Conservation (phyloP, 2,797 vertebrate genomes). For the Eulemur coronatus region DNA sequence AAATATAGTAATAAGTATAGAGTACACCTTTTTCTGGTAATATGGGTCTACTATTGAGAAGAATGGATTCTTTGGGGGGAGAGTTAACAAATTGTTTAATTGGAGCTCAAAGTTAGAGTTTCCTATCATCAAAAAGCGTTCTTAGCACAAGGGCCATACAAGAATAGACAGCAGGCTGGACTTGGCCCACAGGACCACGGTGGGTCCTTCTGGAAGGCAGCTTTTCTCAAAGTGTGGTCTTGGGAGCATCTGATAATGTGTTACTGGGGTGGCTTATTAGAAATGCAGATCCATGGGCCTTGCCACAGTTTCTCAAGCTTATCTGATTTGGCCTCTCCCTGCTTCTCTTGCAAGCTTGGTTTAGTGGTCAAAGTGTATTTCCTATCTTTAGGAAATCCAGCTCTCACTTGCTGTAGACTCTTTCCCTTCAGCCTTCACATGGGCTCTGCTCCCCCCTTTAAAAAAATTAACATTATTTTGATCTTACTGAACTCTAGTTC, state of each 20-base stretch:
- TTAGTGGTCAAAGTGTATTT: not conserved
- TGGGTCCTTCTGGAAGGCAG: not conserved
- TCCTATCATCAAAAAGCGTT: not conserved
- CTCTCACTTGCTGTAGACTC: not conserved
- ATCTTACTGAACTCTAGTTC: not conserved
- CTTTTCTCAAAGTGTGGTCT: not conserved
- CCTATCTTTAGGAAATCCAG: not conserved
- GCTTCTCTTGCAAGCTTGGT: not conserved
- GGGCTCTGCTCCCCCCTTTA: not conserved
- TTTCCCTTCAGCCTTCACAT: not conserved
- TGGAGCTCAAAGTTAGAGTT: not conserved
- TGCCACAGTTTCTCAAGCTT: not conserved
- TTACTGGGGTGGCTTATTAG: not conserved
- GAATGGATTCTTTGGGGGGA: not conserved
- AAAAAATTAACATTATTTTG: not conserved
- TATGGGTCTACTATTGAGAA: not conserved
- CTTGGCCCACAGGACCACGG: not conserved
- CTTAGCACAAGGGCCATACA: not conserved
- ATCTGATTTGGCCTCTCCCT: not conserved
- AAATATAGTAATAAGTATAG: not conserved
- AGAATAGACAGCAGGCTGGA: not conserved
- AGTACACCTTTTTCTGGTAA: not conserved
- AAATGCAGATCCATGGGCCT: not conserved
- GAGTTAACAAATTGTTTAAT: not conserved
- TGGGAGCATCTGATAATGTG: not conserved